A percentile compares a stretch with the other conserved stretches of the same genome.
phyloP scores from a whole-genome alignment of 2,888 invertebrate species.

The Chironomus riparius region DNA sequence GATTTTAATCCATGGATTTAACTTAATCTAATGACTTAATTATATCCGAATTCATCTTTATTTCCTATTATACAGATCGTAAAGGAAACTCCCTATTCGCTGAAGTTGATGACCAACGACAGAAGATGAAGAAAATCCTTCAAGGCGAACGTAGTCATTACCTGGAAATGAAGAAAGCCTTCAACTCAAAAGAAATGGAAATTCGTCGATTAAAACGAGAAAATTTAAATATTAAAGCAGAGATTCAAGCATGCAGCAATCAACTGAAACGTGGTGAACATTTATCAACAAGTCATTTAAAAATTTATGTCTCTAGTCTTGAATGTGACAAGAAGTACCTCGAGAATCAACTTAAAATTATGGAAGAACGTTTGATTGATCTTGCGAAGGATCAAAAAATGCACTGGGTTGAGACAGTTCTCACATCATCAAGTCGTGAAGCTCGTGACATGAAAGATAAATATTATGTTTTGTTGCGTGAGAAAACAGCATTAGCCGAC shows the following conservation, averaged over 20 bases:
- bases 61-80: too few species aligned
- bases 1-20: not conserved
- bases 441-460: conserved; percentile 38
- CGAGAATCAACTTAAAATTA: conserved; percentile 35
- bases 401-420: conserved; percentile 35
- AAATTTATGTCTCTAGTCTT: conserved; percentile 36
- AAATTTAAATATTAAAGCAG: conserved; percentile 39
- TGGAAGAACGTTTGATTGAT: conserved; percentile 36
- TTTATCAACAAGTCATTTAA: conserved; percentile 35
- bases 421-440: conserved; percentile 36
- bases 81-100: conserved; percentile 58
- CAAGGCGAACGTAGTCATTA: conserved; percentile 52
- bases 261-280: not conserved
- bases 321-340: conserved; percentile 36
- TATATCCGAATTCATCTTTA: too few species aligned
- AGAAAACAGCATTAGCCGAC: conserved; percentile 38
- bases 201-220: conserved; percentile 40
- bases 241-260: conserved; percentile 36
- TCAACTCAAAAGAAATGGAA: conserved; percentile 38
- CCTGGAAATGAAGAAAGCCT: conserved; percentile 43
- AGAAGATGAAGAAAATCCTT: conserved; percentile 51
- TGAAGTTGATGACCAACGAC: conserved; percentile 56
- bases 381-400: conserved; percentile 37
- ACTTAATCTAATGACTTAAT: too few species aligned
- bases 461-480: conserved; percentile 37